These are phyloP conservation scores for Amphipyra berbera DNA, from an alignment of 2,888 invertebrate species.

Conservation along the genomic window DNA sequence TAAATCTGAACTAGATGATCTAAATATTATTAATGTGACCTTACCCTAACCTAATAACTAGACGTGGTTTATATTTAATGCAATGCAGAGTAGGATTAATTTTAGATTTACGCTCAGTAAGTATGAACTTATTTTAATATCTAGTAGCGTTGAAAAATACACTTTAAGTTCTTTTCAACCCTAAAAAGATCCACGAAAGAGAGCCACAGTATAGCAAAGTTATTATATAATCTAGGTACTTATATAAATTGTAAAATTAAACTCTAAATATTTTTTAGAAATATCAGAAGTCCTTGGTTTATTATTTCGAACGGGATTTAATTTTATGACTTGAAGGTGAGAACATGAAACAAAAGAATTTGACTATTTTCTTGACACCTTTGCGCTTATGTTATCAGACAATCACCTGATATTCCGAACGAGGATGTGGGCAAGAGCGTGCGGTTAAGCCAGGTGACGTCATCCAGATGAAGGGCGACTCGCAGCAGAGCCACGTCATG, in stretches of 20 bases:
- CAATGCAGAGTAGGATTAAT: slow-evolving; percentile 7
- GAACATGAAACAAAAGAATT: too few relatives aligned
- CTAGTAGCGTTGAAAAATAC: slow-evolving; percentile 5
- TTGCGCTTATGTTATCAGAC: slow-evolving; percentile 14
- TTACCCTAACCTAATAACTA: slow-evolving; percentile 28
- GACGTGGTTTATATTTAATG: slow-evolving; percentile 25
- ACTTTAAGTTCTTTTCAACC: slow-evolving; percentile 1
- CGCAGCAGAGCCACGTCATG: slow-evolving; percentile 83
- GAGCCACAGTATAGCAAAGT: too few relatives aligned
- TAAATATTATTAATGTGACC: slow-evolving; percentile 44
- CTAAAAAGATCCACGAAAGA: slow-evolving; percentile 1
- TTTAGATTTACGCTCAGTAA: slow-evolving; percentile 4
- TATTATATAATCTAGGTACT: too few relatives aligned
- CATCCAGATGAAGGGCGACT: slow-evolving; percentile 67
- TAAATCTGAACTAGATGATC: slow-evolving; percentile 48
- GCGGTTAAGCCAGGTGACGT: slow-evolving; percentile 69
- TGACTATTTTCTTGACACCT: too few relatives aligned
- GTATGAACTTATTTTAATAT: slow-evolving; percentile 12
- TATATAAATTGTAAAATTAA: too few relatives aligned
- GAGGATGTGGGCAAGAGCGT: slow-evolving; percentile 74
- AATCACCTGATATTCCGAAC: slow-evolving; percentile 82
- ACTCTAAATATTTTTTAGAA: too few relatives aligned
- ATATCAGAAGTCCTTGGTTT: too few relatives aligned
- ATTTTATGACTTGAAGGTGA: too few relatives aligned
- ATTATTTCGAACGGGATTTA: too few relatives aligned